These are phyloP conservation scores for Adelphocoris suturalis DNA, from an alignment of 2,888 invertebrate species.

Conservation along the genomic window DNA sequence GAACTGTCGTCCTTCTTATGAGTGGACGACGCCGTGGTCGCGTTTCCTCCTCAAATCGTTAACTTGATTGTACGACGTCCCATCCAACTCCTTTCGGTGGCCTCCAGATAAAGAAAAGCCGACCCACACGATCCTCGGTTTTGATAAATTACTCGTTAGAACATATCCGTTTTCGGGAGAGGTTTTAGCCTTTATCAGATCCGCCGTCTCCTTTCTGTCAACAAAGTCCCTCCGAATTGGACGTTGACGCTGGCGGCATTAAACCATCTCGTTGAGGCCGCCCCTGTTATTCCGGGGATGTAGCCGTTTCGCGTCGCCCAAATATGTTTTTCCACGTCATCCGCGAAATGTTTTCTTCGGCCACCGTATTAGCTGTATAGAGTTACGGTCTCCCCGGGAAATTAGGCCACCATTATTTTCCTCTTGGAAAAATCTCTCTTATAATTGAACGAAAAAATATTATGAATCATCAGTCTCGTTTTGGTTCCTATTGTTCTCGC, in stretches of 20 bases:
- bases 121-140: constrained; percentile 5
- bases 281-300: constrained; percentile 41
- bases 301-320: constrained; percentile 12
- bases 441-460: background rate
- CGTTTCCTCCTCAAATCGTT: background rate
- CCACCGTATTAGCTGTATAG: constrained; percentile 10
- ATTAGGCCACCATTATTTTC: background rate
- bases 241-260: constrained; percentile 60
- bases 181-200: constrained; percentile 43
- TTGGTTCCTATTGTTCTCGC: no score
- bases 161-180: constrained; percentile 16
- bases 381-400: background rate
- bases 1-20: no score
- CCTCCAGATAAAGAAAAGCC: background rate
- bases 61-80: background rate
- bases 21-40: no score
- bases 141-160: constrained; percentile 50
- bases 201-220: constrained; percentile 61
- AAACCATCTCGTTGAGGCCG: constrained; percentile 42
- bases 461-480: background rate
- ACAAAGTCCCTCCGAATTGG: constrained; percentile 53
- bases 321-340: constrained; percentile 38
- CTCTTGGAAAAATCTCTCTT: background rate
- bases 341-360: constrained; percentile 5
- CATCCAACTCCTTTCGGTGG: background rate